phyloP scores from a whole-genome alignment of 2,888 invertebrate species.

The Trissonchulus sp. region DNA sequence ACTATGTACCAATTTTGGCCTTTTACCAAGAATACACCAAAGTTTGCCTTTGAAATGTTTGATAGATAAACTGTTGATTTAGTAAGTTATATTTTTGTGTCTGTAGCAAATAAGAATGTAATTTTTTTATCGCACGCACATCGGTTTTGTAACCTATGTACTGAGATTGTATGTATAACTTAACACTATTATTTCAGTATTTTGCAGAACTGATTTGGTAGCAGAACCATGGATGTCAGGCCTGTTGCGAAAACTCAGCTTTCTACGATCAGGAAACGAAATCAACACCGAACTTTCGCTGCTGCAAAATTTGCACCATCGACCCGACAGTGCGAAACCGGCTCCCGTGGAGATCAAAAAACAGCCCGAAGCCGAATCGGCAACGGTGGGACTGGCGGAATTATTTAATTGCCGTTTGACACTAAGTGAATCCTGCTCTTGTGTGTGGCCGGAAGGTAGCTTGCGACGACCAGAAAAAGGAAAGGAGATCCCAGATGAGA shows the following conservation, averaged over 20 bases:
- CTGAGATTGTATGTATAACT: too few species aligned
- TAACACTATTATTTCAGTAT: too few species aligned
- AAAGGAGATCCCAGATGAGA: not conserved
- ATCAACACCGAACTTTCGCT: not conserved
- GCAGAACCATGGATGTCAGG: slow-evolving; percentile 59
- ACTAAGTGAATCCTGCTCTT: not conserved
- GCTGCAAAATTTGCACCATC: too few species aligned
- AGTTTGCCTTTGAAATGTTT: not conserved
- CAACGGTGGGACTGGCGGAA: not conserved
- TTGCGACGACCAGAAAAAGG: not conserved
- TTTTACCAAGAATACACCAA: not conserved
- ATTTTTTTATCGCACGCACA: too few species aligned
- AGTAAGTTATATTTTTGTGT: not conserved
- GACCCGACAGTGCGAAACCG: not conserved
- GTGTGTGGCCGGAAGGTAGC: not conserved
- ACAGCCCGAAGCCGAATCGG: not conserved
- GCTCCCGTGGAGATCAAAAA: not conserved
- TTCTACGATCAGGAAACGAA: not conserved
- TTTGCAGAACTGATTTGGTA: slow-evolving; percentile 55
- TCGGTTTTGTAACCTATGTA: too few species aligned
- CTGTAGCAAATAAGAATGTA: not conserved
- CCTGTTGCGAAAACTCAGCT: slow-evolving; percentile 38
- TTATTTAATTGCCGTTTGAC: not conserved
- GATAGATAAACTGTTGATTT: not conserved
- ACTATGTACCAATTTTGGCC: too few species aligned